Base-by-base conservation (phyloP, 2,888 invertebrate species). In the Acleris literana region DNA sequence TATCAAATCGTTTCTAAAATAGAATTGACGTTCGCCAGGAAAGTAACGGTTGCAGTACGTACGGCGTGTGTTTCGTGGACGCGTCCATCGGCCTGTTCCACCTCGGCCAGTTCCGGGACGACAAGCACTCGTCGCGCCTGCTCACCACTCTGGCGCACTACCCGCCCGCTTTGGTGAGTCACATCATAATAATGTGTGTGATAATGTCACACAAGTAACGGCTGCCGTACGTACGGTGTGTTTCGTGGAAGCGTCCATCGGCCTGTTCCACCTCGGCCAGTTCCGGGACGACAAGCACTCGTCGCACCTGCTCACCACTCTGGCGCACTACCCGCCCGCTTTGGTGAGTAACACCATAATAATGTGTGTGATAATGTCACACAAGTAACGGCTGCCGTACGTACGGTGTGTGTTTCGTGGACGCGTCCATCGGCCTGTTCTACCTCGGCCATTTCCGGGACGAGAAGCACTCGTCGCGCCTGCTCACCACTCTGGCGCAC, bases 201-300 rank as follows among this genome's bases (percentile, higher is more conserved):
- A 22, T 2, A 4, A 4, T 22, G 3, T 3, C 22, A 22, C 3
- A 3, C 2, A 63, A 85, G 83, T 18, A 86, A 88, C 22, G 87
- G 85, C 0, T 78, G 80, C n/a, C 94, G 94, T 63, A 90, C 93
- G 13, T 97, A 96, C 84, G 99, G 99, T 4, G 1, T 98, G 98
- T 80, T 99, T 99, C 84, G 94, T 99, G 59, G 99, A 99, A 82
- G 97, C 99, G 0, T 97, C 99, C 0, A 97, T 99, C 76, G 99
- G 99, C 0, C 94, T 94, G 69, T 98, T 99, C 82, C 94, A n/a
- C n/a, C n/a, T n/a, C n/a, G n/a, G n/a, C n/a, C n/a, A n/a, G n/a
- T n/a, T n/a, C n/a, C n/a, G n/a, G n/a, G n/a, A n/a, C n/a, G n/a
- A n/a, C n/a, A n/a, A n/a, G n/a, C n/a, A n/a, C n/a, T n/a, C n/a